Evolutionary conservation across 2,888 invertebrate genomes (phyloP).

Genomic region (Hirudinaria manillensis): DNA sequence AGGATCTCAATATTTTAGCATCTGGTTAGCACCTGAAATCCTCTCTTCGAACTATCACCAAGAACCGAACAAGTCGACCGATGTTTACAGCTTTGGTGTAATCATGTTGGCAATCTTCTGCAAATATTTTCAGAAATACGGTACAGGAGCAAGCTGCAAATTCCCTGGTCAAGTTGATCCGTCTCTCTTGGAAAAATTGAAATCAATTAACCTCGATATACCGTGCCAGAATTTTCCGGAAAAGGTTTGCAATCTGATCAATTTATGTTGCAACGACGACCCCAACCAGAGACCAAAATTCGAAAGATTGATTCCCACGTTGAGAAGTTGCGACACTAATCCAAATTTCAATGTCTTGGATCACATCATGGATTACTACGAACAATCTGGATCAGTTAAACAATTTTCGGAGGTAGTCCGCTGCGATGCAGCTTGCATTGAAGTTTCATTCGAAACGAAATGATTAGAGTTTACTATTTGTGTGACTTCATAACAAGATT

Average conservation of each 20-base stretch:
- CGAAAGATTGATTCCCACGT: neutral
- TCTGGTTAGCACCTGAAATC: constrained; percentile 44
- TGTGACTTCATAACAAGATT: too few relatives aligned
- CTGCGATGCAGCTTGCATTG: too few relatives aligned
- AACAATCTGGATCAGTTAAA: neutral
- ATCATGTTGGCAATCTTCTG: constrained; percentile 46
- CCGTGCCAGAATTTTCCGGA: neutral
- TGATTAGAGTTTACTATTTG: too few relatives aligned
- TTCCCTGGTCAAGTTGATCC: neutral
- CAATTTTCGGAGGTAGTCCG: too few relatives aligned
- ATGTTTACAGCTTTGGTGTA: constrained; percentile 46
- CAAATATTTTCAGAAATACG: neutral
- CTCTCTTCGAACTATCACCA: constrained; percentile 38
- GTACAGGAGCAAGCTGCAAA: neutral
- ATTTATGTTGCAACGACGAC: neutral
- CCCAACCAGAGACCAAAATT: constrained; percentile 8
- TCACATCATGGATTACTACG: constrained; percentile 23
- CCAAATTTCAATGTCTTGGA: constrained; percentile 15
- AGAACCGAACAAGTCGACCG: constrained; percentile 40
- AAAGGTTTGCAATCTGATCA: constrained; percentile 23
- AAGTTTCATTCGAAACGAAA: too few relatives aligned
- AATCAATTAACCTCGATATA: neutral
- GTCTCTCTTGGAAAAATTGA: neutral
- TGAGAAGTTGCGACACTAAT: neutral
- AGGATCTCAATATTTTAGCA: constrained; percentile 27